A percentile compares a stretch with the other conserved stretches of the same genome.
These are phyloP conservation scores for Atta texana DNA, from an alignment of 1,140 invertebrate genomes.

Conservation along the genomic window DNA sequence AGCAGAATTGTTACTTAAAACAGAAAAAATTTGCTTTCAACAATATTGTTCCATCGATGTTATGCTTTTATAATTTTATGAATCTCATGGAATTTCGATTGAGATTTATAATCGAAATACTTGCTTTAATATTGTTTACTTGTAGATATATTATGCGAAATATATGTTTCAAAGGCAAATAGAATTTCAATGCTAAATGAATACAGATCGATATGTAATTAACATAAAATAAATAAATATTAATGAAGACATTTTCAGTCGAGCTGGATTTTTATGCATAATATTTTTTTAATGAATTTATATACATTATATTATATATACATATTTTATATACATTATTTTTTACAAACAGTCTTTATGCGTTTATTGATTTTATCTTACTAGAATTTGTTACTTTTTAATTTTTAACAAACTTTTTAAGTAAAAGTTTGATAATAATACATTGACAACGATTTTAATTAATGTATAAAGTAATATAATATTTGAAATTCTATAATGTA, in stretches of 20 bases:
- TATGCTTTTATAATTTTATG: not conserved
- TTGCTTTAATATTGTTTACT: not conserved
- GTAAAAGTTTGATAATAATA: not conserved
- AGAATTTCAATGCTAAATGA: not conserved
- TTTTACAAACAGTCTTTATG: no score
- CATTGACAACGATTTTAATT: not conserved
- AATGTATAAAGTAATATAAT: not conserved
- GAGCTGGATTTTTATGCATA: no score
- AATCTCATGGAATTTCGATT: not conserved
- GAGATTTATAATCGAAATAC: not conserved
- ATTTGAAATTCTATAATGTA: not conserved
- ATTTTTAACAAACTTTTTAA: not conserved
- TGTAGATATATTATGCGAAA: not conserved
- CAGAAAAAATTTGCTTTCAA: not conserved
- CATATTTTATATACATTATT: no score
- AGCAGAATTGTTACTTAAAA: not conserved
- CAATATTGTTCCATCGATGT: not conserved
- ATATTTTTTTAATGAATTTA: no score
- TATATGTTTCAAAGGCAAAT: not conserved
- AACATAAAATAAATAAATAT: no score
- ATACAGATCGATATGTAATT: no score
- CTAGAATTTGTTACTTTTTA: not conserved
- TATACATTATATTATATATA: no score
- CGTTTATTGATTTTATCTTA: no score
- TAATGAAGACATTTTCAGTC: no score